Evolutionary conservation across 2,888 invertebrate species (phyloP), one percentile per base, ranked within the genome.

Genomic region (Limenitis camilla): DNA sequence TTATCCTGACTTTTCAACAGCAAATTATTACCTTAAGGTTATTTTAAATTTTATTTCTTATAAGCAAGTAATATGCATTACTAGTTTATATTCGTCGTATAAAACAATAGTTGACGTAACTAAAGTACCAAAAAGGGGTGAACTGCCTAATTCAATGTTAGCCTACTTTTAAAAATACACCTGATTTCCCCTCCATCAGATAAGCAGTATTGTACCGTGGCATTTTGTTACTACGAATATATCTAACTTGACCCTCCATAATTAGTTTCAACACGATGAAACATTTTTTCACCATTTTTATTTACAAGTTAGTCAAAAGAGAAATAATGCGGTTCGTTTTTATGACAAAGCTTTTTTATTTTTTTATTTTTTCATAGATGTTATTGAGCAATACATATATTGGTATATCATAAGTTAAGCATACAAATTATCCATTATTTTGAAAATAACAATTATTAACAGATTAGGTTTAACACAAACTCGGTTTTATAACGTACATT

Each of bases 141-240:
- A 40, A 45, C 35, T 40, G 19, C 35, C 44, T 51, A 51, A 52
- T 58, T 49, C 49, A 53, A 78, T 75, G 76, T 81, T 85, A 83
- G 79, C 86, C 86, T 69, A 84, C 67, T 83, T 86, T 69, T 65
- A 62, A 68, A 66, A 74, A 74, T 71, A 69, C 76, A 71, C 68
- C 63, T 66, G 66, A 66, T 66, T 68, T 67, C 76, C 78, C 76
- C 69, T 67, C 68, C 53, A 85, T 84, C 86, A 67, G 86, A 85
- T 85, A 84, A 83, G 67, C 60, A 64, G 71, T 47, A 74, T 76
- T 84, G 75, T 68, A 59, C 55, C 48, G 41, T 61, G 58, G 60
- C 61, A 60, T 61, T 66, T 59, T 53, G 58, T 52, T 58, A 48
- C 56, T 46, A 19, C 19, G 19, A 19, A 53, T 48, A 49, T 56